A percentile compares a stretch with the other conserved stretches of the same genome.
Conservation (phyloP, 2,113 vertebrate species). For the Paralichthys olivaceus region DNA sequence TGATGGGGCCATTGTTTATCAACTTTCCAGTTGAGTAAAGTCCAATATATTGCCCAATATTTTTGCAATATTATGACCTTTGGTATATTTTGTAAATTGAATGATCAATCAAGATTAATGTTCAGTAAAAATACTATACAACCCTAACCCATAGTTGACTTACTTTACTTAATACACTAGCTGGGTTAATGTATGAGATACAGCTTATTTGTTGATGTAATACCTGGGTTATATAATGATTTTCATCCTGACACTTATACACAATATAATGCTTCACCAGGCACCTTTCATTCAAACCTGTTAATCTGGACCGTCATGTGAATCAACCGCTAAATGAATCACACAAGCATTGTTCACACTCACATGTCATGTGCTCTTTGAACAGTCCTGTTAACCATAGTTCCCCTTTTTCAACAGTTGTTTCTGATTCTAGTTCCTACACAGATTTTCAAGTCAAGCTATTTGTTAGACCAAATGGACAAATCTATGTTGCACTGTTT, state of each 20-base stretch:
- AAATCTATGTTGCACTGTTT: neutral
- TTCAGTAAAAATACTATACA: too few species aligned
- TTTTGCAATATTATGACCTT: too few species aligned
- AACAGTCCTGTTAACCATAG: slow-evolving; percentile 23
- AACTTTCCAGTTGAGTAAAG: too few species aligned
- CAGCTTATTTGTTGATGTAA: too few species aligned
- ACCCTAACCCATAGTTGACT: too few species aligned
- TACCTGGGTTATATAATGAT: neutral
- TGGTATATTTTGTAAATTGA: too few species aligned
- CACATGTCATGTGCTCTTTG: slow-evolving; percentile 29
- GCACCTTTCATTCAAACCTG: neutral
- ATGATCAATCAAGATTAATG: too few species aligned
- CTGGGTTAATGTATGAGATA: too few species aligned
- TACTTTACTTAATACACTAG: too few species aligned
- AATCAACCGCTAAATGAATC: slow-evolving; percentile 11
- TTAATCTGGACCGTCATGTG: neutral
- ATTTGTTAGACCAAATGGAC: too few species aligned
- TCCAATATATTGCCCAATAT: too few species aligned
- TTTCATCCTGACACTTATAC: neutral
- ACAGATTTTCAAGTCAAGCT: neutral
- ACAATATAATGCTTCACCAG: neutral
- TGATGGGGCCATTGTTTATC: too few species aligned
- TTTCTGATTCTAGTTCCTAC: slow-evolving; percentile 21
- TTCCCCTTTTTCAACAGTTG: slow-evolving; percentile 50
- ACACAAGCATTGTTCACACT: neutral